Evolutionary conservation across 2,797 vertebrate genomes (phyloP), one percentile per base, ranked within the genome.

Genomic region (Coccyzus lansbergi): DNA sequence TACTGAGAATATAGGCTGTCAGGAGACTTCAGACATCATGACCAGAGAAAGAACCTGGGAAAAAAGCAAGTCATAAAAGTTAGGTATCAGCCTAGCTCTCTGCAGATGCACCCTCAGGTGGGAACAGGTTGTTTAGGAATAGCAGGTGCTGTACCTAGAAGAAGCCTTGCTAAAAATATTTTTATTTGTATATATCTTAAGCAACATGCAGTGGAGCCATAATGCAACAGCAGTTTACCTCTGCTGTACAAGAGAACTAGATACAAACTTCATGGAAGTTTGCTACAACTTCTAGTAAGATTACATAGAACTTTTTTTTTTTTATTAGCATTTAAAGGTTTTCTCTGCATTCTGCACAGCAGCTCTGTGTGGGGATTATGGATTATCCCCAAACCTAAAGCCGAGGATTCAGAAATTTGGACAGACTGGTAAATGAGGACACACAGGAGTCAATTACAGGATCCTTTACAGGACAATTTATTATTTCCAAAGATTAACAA

Each of bases 121-220:
- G 4, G 9, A 63, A 1, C 6, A 38, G 8, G 48, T 46, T 53
- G 2, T 29, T 7, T 71, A 15, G 13, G 15, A 21, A 9, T 18
- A 33, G 22, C 40, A 33, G 4, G 2, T 2, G 25, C 20, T 31
- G 6, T 40, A 20, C 18, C 22, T 63, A 31, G 12, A 58, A 44
- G 22, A 76, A 59, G n/a, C 5, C 22, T 85, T 68, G 25, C 7
- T 49, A 34, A 64, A 51, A 28, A 14, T 40, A 38, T 38, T 4
- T 70, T 82, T 33, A 22, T 13, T 51, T 59, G 68, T 42, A 11
- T 56, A 4, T 67, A n/a, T 67, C 34, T 75, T 33, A 74, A 65
- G 22, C 34, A 84, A 36, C 4, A 17, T 5, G 2, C 14, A 31
- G 13, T 36, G 36, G 38, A 15, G 2, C 31, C 0, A 0, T 25